Evolutionary conservation across 2,888 invertebrate species (phyloP).

Genomic region (Rhorus exstirpatorius): DNA sequence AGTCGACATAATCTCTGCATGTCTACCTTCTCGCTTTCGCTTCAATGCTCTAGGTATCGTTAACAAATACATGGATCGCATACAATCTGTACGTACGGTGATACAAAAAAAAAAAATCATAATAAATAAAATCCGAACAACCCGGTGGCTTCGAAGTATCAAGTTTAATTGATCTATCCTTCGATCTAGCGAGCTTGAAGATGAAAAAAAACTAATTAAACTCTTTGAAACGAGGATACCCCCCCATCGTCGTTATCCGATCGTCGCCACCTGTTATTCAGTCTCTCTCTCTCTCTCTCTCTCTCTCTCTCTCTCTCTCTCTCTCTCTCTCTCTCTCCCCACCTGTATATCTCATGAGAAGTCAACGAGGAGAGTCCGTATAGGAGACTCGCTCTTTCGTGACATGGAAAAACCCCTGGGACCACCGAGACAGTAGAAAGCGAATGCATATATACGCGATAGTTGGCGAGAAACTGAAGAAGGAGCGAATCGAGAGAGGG

Average conservation of each 20-base stretch:
- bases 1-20: constrained; percentile 30
- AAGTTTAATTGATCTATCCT: constrained; percentile 58
- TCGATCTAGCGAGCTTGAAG: constrained; percentile 38
- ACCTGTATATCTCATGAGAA: constrained; percentile 30
- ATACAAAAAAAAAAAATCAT: constrained; percentile 20
- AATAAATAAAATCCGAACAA: background rate
- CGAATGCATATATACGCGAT: constrained; percentile 59
- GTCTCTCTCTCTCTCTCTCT: constrained; percentile 43
- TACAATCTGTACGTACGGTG: background rate
- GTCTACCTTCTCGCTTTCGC: constrained; percentile 39
- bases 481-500: constrained; percentile 8
- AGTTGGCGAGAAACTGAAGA: constrained; percentile 48
- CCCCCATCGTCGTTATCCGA: constrained; percentile 61
- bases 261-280: constrained; percentile 71
- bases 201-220: constrained; percentile 52
- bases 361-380: constrained; percentile 1
- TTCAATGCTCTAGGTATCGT: background rate
- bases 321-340: constrained; percentile 6
- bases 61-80: background rate
- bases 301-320: constrained; percentile 8
- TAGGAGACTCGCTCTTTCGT: constrained; percentile 36
- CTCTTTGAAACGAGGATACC: constrained; percentile 33
- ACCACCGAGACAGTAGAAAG: constrained; percentile 63
- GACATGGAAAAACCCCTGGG: constrained; percentile 49
- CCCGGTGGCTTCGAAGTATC: constrained; percentile 27